Percentiles rank a stretch among this genome's conserved stretches.
These are phyloP conservation scores for Alcedo quadribrachys DNA, from an alignment of 2,797 vertebrate species.

Conservation along the genomic window DNA sequence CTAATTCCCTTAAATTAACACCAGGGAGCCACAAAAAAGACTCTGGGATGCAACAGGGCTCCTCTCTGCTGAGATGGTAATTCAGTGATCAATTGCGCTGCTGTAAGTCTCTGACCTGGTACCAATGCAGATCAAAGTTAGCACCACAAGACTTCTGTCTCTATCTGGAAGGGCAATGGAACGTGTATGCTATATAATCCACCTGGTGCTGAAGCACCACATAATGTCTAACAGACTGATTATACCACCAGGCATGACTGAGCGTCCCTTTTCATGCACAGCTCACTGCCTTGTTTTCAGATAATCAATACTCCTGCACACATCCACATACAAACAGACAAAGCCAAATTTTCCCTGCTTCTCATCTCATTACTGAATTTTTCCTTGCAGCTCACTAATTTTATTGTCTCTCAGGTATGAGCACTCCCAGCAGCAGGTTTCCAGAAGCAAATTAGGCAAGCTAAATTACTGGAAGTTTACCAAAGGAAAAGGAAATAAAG, in stretches of 20 bases:
- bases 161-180: not conserved
- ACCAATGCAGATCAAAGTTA: not conserved
- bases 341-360: not conserved
- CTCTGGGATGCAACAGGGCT: not conserved
- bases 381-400: constrained; percentile 31
- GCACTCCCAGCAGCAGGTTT: constrained; percentile 46
- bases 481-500: constrained; percentile 67
- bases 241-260: not conserved
- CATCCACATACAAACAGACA: not conserved
- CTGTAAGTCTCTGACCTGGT: not conserved
- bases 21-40: not conserved
- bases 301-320: not conserved
- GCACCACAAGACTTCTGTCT: not conserved
- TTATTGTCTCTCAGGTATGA: constrained; percentile 14
- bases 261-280: not conserved
- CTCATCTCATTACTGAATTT: constrained; percentile 3
- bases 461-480: constrained; percentile 63
- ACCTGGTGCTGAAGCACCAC: not conserved
- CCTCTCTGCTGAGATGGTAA: not conserved
- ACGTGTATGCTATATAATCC: rapidly evolving
- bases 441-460: constrained; percentile 53
- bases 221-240: not conserved
- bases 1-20: not conserved
- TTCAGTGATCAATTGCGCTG: not conserved
- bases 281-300: not conserved